Evolutionary conservation across 1,140 invertebrate genomes (phyloP).

Genomic region (Antheraea mylitta): DNA sequence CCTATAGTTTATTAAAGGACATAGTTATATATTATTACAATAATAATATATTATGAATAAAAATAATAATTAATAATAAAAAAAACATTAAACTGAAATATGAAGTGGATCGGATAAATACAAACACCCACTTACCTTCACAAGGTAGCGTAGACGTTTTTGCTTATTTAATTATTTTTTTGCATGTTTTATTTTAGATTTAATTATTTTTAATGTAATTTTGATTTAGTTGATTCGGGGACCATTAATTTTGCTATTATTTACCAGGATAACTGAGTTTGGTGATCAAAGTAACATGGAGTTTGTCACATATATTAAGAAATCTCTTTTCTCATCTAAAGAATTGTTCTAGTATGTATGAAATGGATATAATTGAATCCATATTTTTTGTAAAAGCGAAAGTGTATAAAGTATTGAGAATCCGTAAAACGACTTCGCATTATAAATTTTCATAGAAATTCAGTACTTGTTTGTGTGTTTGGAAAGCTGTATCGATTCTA

Average conservation of each 20-base stretch:
- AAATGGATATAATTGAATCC: too few relatives aligned
- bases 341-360: too few relatives aligned
- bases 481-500: too few relatives aligned
- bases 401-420: too few relatives aligned
- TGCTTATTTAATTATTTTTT: constrained; percentile 20
- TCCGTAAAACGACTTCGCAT: too few relatives aligned
- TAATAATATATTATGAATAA: constrained; percentile 77
- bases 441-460: too few relatives aligned
- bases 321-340: too few relatives aligned
- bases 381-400: too few relatives aligned
- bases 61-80: constrained; percentile 61
- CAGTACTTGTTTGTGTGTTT: too few relatives aligned
- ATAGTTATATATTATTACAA: constrained; percentile 78
- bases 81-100: constrained; percentile 46
- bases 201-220: constrained; percentile 6
- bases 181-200: constrained; percentile 24
- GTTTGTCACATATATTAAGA: too few relatives aligned
- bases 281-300: too few relatives aligned
- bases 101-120: constrained; percentile 63
- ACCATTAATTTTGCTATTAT: not conserved
- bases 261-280: not conserved
- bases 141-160: constrained; percentile 54
- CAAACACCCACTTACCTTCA: constrained; percentile 55
- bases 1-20: constrained; percentile 75
- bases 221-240: not conserved